Percentiles rank a stretch among this genome's conserved stretches.
Conservation (phyloP, 2,797 vertebrate species). For the Synaphobranchus kaupii region DNA sequence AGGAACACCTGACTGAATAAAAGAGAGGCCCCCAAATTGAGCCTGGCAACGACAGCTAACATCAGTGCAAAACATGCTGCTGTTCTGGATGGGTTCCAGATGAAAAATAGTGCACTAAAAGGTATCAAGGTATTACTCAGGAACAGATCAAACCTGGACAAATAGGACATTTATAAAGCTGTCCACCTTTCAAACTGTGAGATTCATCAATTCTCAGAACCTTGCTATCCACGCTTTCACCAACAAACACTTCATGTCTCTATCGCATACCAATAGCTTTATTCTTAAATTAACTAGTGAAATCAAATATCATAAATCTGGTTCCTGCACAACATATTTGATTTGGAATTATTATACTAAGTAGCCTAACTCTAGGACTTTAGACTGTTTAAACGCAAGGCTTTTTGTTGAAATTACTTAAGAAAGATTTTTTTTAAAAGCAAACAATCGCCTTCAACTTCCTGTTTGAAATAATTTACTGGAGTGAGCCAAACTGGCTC, state of each 20-base stretch:
- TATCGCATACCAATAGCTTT: too few relatives aligned
- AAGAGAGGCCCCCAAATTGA: conserved; percentile 40
- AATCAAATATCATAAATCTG: too few relatives aligned
- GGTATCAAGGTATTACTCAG: conserved; percentile 25
- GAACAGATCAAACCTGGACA: conserved; percentile 28
- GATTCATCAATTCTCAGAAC: neutral
- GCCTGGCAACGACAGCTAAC: conserved; percentile 52
- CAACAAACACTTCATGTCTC: neutral
- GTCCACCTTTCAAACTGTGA: conserved; percentile 26
- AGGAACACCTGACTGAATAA: neutral
- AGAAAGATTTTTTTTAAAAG: neutral
- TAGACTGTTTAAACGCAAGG: neutral
- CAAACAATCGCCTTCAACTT: neutral
- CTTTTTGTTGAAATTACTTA: neutral
- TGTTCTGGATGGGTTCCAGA: conserved; percentile 8
- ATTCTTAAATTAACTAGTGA: too few relatives aligned
- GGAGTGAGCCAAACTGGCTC: neutral
- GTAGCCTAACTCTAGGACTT: neutral
- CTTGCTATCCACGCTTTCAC: neutral
- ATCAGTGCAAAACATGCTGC: conserved; percentile 47
- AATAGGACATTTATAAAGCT: conserved; percentile 24
- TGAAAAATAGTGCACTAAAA: conserved; percentile 5
- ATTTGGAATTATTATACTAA: too few relatives aligned
- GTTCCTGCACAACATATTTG: too few relatives aligned
- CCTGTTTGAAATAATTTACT: too few relatives aligned